Evolutionary conservation across 2,797 vertebrate genomes (phyloP), one percentile per base, ranked within the genome.

Genomic region (Nyctalus aviator): DNA sequence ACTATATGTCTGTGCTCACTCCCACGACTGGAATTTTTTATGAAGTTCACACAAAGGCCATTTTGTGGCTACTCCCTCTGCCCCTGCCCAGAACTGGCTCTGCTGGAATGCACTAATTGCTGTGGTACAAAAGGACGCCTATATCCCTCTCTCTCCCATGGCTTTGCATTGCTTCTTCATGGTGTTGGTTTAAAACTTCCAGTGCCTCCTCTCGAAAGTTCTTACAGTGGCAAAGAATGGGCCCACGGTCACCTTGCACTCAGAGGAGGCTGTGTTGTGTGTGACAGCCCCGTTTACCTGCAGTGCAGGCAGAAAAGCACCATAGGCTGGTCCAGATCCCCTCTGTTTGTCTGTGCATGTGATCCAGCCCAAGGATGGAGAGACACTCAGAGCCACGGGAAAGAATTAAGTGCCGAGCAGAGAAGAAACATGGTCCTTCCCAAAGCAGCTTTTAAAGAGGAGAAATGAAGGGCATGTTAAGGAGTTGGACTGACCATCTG

Each of bases 41-140:
- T 50, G 69, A 91, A 97, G 97, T 89, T 94, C 84, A 41, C 96
- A 97, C 94, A 97, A 96, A 97, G 96, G 89, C 96, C 96, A 97
- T 97, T 96, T 97, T 97, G 97, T 98, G 92, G 71, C 30, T 44
- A 90, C 94, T 94, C 96, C 97, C 94, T 97, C 97, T 92, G 93
- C 90, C 62, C 18, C 84, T 83, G 85, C 88, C 85, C 94, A 94
- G 90, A 81, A 8, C 78, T 95, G 95, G 96, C 97, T 98, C 91
- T 75, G n/a, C 85, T 96, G 98, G 98, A 98, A 98, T 98, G 98
- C 10, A 0, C 37, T 96, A 97, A 97, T 95, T 97, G 97, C 97
- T 71, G 37, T 73, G 30, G 93, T 98, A 98, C 98, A 98, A 98
- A 97, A 98, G 97, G 76, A 86, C 6, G 11, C 88, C 95, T 98